Percentiles rank a stretch among this genome's conserved stretches.
These are phyloP conservation scores for Neoniphon sammara DNA, from an alignment of 2,797 vertebrate genomes.

Conservation along the genomic window DNA sequence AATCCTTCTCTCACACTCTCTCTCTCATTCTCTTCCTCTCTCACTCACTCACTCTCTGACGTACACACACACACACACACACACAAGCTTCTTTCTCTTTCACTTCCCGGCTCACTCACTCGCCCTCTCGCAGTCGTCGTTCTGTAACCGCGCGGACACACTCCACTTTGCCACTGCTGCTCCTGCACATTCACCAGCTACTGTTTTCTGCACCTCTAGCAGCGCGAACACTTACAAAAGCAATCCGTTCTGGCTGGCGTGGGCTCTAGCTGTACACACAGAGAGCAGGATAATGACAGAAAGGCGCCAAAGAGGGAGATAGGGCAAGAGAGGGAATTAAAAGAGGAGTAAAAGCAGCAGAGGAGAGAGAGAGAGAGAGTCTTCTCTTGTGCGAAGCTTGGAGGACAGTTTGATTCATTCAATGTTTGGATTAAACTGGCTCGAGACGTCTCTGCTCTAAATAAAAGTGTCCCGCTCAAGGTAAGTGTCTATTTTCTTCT, in stretches of 20 bases:
- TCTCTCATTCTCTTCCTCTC: neutral
- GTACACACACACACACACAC: slow-evolving; percentile 15
- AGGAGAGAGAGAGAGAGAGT: slow-evolving; percentile 35
- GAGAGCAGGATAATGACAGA: slow-evolving; percentile 73
- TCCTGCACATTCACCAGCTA: slow-evolving; percentile 43
- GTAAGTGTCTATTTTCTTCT: slow-evolving; percentile 66
- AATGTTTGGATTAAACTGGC: slow-evolving; percentile 79
- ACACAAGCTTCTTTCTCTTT: slow-evolving; percentile 7
- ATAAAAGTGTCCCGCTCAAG: slow-evolving; percentile 68
- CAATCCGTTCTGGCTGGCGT: slow-evolving; percentile 43
- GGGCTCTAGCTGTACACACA: slow-evolving; percentile 64
- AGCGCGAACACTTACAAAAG: slow-evolving; percentile 17
- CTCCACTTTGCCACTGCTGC: slow-evolving; percentile 59
- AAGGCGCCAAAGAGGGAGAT: slow-evolving; percentile 57
- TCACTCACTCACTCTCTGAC: slow-evolving; percentile 6
- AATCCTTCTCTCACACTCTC: slow-evolving; percentile 50
- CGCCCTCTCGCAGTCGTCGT: slow-evolving; percentile 58
- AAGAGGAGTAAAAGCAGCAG: slow-evolving; percentile 51
- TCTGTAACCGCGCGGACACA: slow-evolving; percentile 61
- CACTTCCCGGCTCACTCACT: slow-evolving; percentile 19
- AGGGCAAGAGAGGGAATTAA: slow-evolving; percentile 73
- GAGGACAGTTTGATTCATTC: slow-evolving; percentile 75
- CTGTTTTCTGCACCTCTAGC: slow-evolving; percentile 27
- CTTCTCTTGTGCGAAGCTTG: slow-evolving; percentile 44
- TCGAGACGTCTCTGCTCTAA: slow-evolving; percentile 38